Evolutionary conservation across 2,888 invertebrate species (phyloP), one percentile per base, ranked within the genome.

Genomic region (Digitonthophagus gazella): DNA sequence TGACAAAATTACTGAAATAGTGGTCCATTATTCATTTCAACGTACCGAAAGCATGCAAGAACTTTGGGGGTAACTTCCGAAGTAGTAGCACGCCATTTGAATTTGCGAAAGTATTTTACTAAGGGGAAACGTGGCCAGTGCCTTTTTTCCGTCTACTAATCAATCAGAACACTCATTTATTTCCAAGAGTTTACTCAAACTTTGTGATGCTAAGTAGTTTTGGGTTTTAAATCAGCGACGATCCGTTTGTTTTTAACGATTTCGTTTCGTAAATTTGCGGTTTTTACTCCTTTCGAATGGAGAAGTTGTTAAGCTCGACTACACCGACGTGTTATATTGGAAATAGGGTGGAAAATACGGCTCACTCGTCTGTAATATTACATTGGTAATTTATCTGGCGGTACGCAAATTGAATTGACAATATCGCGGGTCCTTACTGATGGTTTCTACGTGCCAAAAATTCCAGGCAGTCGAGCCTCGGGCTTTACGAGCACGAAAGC

Each of bases 381-480:
- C 65, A 54, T 65, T 44, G 65, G 65, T 65, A 65, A 68, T 68
- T 68, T 68, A 16, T 57, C 28, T 61, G 55, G 58, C 63, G 55
- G 58, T 65, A 68, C 65, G 68, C 68, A 68, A 68, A 65, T 68
- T 65, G 68, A 68, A 68, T 68, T 65, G 68, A 65, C 68, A 65
- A 65, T 61, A 61, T 61, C 61, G 61, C 61, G 61, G 20, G 18
- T n/a, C 18, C 19, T 61, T 61, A 61, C 61, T 61, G 61, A 61
- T 61, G 61, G 61, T 20, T 20, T 18, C 19, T 61, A 61, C 61
- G 61, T 61, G 61, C 19, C 61, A n/a, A 19, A 61, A 61, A 61
- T 61, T 18, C 61, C 28, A 44, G 11, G 11, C n/a, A 44, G 19
- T 18, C 61, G 61, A 16, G 16, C 57, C 11, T 4, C 57, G 61